Conservation (phyloP, 2,113 vertebrate genomes). For the Channa argus region DNA sequence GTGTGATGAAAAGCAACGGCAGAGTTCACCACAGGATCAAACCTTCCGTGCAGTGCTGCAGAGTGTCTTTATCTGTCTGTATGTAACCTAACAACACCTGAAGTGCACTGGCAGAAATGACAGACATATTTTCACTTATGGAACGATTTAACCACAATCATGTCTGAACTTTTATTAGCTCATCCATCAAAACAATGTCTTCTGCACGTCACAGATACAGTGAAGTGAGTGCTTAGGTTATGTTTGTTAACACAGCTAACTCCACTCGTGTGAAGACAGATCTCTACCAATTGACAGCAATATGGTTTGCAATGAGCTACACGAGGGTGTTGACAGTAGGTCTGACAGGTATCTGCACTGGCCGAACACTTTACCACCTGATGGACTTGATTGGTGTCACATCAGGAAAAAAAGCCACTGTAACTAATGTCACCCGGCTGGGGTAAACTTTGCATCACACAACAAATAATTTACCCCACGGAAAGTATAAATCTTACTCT, state of each 20-base stretch:
- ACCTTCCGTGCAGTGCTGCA: not conserved
- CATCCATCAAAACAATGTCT: not conserved
- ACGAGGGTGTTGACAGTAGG: not conserved
- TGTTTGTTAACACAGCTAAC: not conserved
- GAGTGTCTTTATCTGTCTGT: not conserved
- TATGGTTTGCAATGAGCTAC: not conserved
- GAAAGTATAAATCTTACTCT: not conserved
- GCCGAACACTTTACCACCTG: not conserved
- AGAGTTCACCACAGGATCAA: constrained; percentile 4
- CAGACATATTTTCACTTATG: not conserved
- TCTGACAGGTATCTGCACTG: not conserved
- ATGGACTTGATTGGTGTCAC: not conserved
- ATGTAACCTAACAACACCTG: not conserved
- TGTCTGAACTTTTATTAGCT: not conserved
- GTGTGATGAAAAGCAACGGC: constrained; percentile 7
- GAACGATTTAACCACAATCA: not conserved
- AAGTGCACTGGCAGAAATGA: not conserved
- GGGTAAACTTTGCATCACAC: constrained; percentile 8
- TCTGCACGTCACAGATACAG: not conserved
- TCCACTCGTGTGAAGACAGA: not conserved
- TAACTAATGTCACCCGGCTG: not conserved
- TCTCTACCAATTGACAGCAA: not conserved
- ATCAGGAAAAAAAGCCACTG: constrained; percentile 1
- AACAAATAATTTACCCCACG: constrained; percentile 22
- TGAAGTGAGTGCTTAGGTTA: not conserved